Base-by-base conservation (phyloP, 2,797 vertebrate species). In the Diplodus puntazzo region DNA sequence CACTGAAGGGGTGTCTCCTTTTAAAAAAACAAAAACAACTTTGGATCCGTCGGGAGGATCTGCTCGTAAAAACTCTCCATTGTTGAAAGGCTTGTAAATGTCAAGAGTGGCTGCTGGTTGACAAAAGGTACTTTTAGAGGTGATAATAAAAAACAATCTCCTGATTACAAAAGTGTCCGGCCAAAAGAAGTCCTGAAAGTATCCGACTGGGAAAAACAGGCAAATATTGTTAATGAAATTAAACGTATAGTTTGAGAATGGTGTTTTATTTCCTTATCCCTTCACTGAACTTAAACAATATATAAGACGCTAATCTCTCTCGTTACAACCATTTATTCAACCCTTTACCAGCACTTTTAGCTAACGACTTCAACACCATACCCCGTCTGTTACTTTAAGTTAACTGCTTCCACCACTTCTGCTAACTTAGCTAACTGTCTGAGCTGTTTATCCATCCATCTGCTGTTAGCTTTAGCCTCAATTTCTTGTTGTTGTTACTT, bases 51-150 rank as follows among this genome's bases (percentile, higher is more conserved):
- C 14, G 12, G 25, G 18, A 20, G 52, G 45, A n/a, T 17, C 46
- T 0, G n/a, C 52, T 79, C 65, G 39, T 84, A 65, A 86, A 34
- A 80, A 55, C 42, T 75, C 54, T 17, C 27, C 61, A 23, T 63
- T 5, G 30, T 30, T 61, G 11, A 65, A 52, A 58, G 18, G 68
- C 67, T 71, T 23, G 61, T 80, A 71, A 72, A 84, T 53, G 79
- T 80, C 64, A 17, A 39, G 52, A 46, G 42, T 4, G 48, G 23
- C 67, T 62, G 65, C 50, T 12, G 25, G 49, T 42, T 50, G 27
- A 48, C 0, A 1, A 3, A 39, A 10, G 30, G 20, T 10, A 1
- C 54, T 64, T 67, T 42, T 25, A 30, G 13, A 39, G 58, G 53
- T 16, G 43, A 65, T 43, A 18, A 59, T 69, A 64, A 69, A 62